Base-by-base conservation (phyloP, 2,888 invertebrate genomes). In the Helicoverpa assulta region DNA sequence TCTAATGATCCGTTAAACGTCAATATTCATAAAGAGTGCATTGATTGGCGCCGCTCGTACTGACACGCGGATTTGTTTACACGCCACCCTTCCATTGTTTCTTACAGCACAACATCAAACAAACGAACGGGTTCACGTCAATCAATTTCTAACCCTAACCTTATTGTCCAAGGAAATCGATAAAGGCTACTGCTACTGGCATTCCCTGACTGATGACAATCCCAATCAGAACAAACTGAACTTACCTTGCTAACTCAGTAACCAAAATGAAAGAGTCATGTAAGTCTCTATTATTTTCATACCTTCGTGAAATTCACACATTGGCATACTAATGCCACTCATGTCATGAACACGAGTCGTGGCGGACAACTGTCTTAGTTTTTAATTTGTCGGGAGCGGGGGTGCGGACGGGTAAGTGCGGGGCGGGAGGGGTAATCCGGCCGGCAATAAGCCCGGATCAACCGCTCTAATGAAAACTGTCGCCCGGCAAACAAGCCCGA, bases 401-500 rank as follows among this genome's bases (percentile, higher is more conserved):
- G 64, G 63, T 19, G 8, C 14, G 54, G 21, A 2, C 1, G 21
- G 26, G 26, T 26, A 2, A 4, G 26, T 47, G 18, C 51, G 58
- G 52, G 66, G 18, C 51, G 62, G 62, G 47, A 53, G 37, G 54
- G 60, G 70, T 56, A 78, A 72, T 84, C 83, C 62, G 72, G 57
- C 68, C 73, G 58, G 75, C 81, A 74, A 73, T 82, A 83, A 83
- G 73, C 81, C 86, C 70, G 81, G 83, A 78, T 83, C 82, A 78
- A 58, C 72, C 68, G 78, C 70, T 66, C 74, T 90, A 89, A 90
- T 89, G 86, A 88, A 87, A 88, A 81, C 85, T 81, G 87, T 81
- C 85, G 82, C 80, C 65, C 82, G 76, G 81, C 87, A 81, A 85
- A 86, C 87, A 82, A 76, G 82, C 66, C 82, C 87, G 84, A 81